These are phyloP conservation scores for Gadopsis bispinosus DNA, from an alignment of 2,797 vertebrate species.

Conservation along the genomic window DNA sequence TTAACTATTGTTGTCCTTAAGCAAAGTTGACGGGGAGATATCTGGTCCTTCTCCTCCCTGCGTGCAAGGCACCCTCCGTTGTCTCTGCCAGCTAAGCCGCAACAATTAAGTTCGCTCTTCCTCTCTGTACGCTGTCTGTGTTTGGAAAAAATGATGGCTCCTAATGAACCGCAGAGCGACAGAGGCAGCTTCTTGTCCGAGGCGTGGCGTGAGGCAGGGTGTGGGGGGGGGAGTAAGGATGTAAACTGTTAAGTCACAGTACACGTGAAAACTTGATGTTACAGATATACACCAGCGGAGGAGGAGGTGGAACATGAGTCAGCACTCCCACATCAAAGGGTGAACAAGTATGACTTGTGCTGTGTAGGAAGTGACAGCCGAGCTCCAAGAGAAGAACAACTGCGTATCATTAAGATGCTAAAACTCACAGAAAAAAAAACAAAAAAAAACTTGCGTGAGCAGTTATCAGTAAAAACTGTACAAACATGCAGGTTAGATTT, in stretches of 20 bases:
- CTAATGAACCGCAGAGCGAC: conserved; percentile 56
- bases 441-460: not conserved
- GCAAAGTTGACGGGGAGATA: conserved; percentile 68
- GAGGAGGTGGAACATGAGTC: conserved; percentile 74
- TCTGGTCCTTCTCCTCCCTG: conserved; percentile 34
- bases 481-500: not conserved
- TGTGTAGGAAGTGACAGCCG: conserved; percentile 74
- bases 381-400: conserved; percentile 57
- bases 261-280: conserved; percentile 53
- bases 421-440: not conserved
- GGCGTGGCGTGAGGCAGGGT: conserved; percentile 12
- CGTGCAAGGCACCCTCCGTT: conserved; percentile 48
- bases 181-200: conserved; percentile 23
- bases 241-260: conserved; percentile 40
- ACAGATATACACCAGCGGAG: conserved; percentile 56
- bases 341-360: conserved; percentile 67
- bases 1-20: conserved; percentile 69
- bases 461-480: not conserved
- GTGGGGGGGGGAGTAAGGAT: conserved; percentile 5
- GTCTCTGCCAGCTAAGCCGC: conserved; percentile 54
- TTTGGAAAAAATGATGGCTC: conserved; percentile 17
- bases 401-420: conserved; percentile 46
- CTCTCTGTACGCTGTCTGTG: conserved; percentile 51
- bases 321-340: conserved; percentile 75
- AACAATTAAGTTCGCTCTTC: conserved; percentile 66